Evolutionary conservation across 2,797 vertebrate genomes (phyloP).

Genomic region (Mergus octosetaceus): DNA sequence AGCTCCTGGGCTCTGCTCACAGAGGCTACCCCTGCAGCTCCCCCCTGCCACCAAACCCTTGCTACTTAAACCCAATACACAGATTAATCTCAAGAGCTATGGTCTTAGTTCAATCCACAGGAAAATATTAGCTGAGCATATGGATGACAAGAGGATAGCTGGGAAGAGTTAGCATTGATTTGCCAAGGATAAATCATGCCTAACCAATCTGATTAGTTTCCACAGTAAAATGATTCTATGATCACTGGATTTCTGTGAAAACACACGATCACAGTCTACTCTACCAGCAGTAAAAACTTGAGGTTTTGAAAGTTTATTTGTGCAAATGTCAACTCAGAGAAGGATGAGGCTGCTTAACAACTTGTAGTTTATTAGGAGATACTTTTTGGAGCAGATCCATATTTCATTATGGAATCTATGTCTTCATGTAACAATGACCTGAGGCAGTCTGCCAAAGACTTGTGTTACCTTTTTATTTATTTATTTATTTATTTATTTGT

Average conservation of each 20-base stretch:
- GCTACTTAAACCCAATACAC: no score
- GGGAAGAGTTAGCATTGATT: background rate
- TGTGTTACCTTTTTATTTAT: rapidly evolving
- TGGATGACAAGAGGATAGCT: background rate
- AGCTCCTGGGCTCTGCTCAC: no score
- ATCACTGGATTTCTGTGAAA: background rate
- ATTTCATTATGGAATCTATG: background rate
- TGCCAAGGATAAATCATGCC: background rate
- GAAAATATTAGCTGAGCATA: background rate
- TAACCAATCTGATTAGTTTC: background rate
- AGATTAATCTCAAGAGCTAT: background rate
- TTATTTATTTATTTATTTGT: rapidly evolving
- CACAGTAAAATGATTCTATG: background rate
- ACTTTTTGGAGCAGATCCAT: background rate
- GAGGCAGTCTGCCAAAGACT: background rate
- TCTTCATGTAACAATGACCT: background rate
- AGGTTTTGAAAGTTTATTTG: background rate
- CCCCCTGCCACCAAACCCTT: no score
- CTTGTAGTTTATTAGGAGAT: background rate
- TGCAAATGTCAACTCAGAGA: background rate
- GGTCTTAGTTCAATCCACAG: background rate
- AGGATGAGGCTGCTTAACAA: background rate
- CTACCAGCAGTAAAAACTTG: background rate
- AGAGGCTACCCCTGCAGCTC: no score
- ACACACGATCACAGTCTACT: background rate